Evolutionary conservation across 2,888 invertebrate genomes (phyloP), one percentile per base, ranked within the genome.

Genomic region (Agriotes lineatus): DNA sequence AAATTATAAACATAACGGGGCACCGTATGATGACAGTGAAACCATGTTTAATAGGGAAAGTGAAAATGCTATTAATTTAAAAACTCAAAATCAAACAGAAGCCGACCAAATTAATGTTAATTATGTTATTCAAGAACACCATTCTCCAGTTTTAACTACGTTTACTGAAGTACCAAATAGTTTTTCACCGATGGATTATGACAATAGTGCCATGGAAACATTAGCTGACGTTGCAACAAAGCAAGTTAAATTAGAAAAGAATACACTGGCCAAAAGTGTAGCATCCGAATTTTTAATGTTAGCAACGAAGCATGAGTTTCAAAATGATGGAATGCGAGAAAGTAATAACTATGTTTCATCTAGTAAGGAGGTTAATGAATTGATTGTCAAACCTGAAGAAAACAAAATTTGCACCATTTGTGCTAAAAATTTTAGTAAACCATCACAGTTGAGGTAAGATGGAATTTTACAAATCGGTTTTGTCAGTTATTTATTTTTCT

Each of bases 381-480:
- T 84, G 52, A 82, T 85, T 48, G 84, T 82, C n/a, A 84, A 84
- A 67, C 79, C 83, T 1, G 84, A 85, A 73, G 85, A 85, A 63
- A 84, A 82, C 71, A 84, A 84, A 71, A 84, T 82, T 72, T 85
- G 85, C 71, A 81, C 81, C 63, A 92, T 97, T 79, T 98, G 98
- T 85, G 91, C 93, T 75, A 96, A 97, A 85, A 92, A 93, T 60
- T 98, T 98, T 85, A 93, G 92, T 71, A 96, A 97, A 83, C 93
- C 95, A 69, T 95, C 95, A 70, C 96, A 97, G 81, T 86, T 97
- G 71, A 89, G 93, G 84, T 84, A 76, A 16, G 6, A 16, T 14
- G 9, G 1, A 25, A 33, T 45, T 20, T 45, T 45, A 19, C n/a
- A 22, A 10, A 1, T 9, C 10, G 19, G 2, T 44, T 7, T 44